Conservation (phyloP, 2,888 invertebrate species). For the Caenorhabditis japonica region DNA sequence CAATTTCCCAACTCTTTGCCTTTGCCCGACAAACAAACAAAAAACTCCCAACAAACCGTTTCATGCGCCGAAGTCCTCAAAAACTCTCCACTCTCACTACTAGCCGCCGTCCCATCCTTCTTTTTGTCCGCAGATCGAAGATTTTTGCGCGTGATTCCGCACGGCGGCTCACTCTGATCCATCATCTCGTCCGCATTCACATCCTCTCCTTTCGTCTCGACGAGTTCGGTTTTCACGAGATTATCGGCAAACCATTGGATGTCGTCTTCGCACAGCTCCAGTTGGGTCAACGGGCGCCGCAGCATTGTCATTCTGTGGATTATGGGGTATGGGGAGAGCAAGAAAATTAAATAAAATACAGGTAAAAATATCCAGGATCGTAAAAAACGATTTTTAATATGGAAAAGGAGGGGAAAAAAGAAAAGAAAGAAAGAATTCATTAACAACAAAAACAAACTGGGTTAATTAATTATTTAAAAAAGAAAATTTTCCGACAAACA, state of each 20-base stretch:
- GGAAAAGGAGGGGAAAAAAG: too few species aligned
- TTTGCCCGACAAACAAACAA: too few species aligned
- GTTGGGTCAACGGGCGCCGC: conserved; percentile 39
- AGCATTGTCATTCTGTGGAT: conserved; percentile 40
- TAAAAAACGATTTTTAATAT: conserved; percentile 2
- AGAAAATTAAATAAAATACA: background rate
- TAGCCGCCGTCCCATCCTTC: conserved; percentile 1
- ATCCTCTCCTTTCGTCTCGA: background rate
- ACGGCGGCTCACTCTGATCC: conserved; percentile 29
- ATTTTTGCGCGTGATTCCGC: conserved; percentile 21
- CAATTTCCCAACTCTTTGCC: too few species aligned
- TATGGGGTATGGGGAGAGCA: background rate
- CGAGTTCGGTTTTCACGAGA: background rate
- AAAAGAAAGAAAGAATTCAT: too few species aligned
- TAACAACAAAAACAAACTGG: too few species aligned
- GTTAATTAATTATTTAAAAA: background rate
- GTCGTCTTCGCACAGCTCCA: conserved; percentile 48
- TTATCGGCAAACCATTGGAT: conserved; percentile 25
- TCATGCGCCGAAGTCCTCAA: conserved; percentile 2
- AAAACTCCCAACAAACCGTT: conserved; percentile 16
- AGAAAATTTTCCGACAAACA: conserved; percentile 7
- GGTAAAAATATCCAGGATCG: background rate
- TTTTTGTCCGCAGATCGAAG: conserved; percentile 26
- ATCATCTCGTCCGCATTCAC: conserved; percentile 22
- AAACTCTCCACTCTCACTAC: too few species aligned